Evolutionary conservation across 2,888 invertebrate species (phyloP).

Genomic region (Adineta ricciae): DNA sequence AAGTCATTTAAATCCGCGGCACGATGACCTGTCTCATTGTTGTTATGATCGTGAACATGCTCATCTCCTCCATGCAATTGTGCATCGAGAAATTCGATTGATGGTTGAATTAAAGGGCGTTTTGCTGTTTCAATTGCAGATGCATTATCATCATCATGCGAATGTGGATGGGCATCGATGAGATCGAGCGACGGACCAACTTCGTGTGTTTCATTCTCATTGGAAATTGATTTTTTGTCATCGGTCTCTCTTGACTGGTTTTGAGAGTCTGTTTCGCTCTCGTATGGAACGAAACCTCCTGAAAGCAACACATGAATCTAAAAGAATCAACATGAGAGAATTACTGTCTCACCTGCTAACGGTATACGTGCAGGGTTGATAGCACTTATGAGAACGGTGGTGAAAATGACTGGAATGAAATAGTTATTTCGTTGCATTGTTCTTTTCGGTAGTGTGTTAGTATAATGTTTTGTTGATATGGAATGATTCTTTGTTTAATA

Average conservation of each 20-base stretch:
- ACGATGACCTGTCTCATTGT: not conserved
- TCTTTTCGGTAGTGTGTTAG: not conserved
- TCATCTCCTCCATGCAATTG: not conserved
- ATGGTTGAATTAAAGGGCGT: not conserved
- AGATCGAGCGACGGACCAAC: not conserved
- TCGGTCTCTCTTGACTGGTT: not conserved
- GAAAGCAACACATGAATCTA: not conserved
- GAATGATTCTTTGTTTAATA: not conserved
- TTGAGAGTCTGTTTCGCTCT: not conserved
- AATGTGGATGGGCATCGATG: not conserved
- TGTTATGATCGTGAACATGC: not conserved
- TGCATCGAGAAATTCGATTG: not conserved
- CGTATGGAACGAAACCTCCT: not conserved
- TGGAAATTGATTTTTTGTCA: not conserved
- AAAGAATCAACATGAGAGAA: not conserved
- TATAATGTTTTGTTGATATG: not conserved
- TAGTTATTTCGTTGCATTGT: not conserved
- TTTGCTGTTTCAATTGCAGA: not conserved
- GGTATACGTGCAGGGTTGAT: not conserved
- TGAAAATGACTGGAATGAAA: too few species aligned
- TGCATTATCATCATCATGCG: not conserved
- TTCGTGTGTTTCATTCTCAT: not conserved
- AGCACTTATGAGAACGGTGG: too few species aligned
- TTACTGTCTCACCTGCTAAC: not conserved
- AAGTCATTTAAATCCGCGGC: slow-evolving; percentile 6